Evolutionary conservation across 1,140 invertebrate genomes (phyloP), one percentile per base, ranked within the genome.

Genomic region (Zaprionus capensis): DNA sequence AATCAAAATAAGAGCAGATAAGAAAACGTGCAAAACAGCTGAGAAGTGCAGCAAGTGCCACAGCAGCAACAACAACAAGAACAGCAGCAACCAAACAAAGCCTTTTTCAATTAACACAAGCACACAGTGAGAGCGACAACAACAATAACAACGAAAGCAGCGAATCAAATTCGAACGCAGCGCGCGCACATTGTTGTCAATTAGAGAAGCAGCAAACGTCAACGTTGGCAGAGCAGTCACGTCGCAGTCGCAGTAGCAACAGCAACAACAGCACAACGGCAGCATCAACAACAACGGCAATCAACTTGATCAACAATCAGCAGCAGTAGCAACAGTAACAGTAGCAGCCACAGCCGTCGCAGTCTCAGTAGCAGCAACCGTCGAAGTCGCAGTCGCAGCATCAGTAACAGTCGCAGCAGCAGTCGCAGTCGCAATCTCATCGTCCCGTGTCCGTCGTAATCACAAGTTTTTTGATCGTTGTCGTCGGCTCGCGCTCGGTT

Each of bases 1-100:
- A 57, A 70, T 55, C 66, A 71, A 58, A 71, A 75, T 34, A 64
- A 71, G 41, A 64, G 67, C 58, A 82, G 77, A 79, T 79, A 79
- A 79, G 77, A 76, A 66, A 76, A 72, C 83, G 84, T 86, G 83
- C 70, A 78, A 80, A 86, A 86, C 83, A 86, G 83, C 83, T 86
- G 83, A 70, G 53, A 61, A 67, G 31, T 28, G 46, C 62, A 76
- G 4, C 53, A 63, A n/a, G 26, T 36, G 34, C 14, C 56, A 24
- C 34, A 71, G 56, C 28, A 55, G 26, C 36, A 56, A 49, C 56
- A 73, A 34, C 12, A 28, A 62, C 24, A 44, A 49, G 12, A 49
- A 49, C 41, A 49, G 15, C 41, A 7, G 17, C 44, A 63, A 44
- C 14, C 7, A 58, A 22, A 46, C 28, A 66, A 67, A 46, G 26